phyloP scores from a whole-genome alignment of 2,888 invertebrate genomes.

The Drosophila histrio region DNA sequence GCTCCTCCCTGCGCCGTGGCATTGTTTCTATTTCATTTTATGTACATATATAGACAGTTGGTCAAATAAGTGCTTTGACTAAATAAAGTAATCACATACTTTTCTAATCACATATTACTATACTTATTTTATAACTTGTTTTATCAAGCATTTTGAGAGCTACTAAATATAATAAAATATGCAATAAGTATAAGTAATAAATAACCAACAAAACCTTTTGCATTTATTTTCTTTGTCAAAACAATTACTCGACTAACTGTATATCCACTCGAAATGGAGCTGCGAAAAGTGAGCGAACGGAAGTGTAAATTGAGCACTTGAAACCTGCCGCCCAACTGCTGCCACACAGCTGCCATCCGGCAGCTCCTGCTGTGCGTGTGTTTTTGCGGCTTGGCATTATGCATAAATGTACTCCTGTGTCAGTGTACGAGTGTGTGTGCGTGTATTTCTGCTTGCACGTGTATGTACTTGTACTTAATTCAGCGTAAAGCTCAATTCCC shows the following conservation, averaged over 20 bases:
- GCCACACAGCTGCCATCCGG: conserved; percentile 39
- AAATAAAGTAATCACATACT: no score
- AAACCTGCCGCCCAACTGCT: conserved; percentile 52
- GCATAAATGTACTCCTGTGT: conserved; percentile 49
- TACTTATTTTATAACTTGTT: no score
- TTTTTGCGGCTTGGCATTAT: conserved; percentile 51
- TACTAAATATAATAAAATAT: no score
- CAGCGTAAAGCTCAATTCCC: conserved; percentile 51
- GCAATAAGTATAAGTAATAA: no score
- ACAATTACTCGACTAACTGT: no score
- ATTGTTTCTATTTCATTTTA: conserved; percentile 28
- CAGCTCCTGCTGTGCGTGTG: conserved; percentile 46
- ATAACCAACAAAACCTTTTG: no score
- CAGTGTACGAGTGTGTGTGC: neutral
- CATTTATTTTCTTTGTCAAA: no score
- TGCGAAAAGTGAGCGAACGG: conserved; percentile 54
- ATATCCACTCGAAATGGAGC: conserved; percentile 12
- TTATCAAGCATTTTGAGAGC: no score
- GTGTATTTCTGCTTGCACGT: conserved; percentile 10
- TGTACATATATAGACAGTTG: neutral
- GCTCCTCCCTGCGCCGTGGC: conserved; percentile 1
- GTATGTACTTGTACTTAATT: conserved; percentile 56
- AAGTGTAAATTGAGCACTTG: conserved; percentile 78
- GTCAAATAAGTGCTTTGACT: no score
- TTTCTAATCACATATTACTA: no score